Evolutionary conservation across 1,140 invertebrate species (phyloP).

Genomic region (Apis cerana): DNA sequence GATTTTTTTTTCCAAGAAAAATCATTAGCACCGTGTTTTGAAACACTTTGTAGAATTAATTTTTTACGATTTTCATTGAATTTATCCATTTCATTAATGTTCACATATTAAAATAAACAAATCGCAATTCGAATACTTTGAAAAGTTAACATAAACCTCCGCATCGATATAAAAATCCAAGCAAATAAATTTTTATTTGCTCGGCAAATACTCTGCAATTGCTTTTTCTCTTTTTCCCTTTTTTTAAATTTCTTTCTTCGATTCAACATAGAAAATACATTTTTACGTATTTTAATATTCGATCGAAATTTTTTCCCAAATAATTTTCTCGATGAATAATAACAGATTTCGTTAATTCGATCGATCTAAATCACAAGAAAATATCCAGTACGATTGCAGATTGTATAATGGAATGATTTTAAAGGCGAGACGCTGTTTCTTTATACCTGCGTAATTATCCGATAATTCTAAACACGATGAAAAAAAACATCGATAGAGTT

Average conservation of each 20-base stretch:
- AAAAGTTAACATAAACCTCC: neutral
- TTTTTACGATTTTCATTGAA: neutral
- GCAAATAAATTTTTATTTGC: neutral
- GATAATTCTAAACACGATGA: neutral
- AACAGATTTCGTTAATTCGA: neutral
- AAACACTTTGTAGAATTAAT: neutral
- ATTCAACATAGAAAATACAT: too few species aligned
- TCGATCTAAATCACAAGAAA: constrained; percentile 17
- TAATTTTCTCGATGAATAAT: neutral
- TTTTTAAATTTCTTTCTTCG: too few species aligned
- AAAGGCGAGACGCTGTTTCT: constrained; percentile 2
- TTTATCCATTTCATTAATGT: too few species aligned
- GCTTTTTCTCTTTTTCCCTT: neutral
- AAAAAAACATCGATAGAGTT: neutral
- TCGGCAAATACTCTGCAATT: neutral
- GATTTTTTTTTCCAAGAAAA: neutral
- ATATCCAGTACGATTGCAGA: neutral
- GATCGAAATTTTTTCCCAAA: neutral
- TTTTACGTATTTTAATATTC: too few species aligned
- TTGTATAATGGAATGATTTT: constrained; percentile 21
- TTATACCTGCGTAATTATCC: neutral
- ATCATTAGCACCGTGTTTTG: too few species aligned
- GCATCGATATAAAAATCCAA: neutral
- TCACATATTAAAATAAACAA: neutral
- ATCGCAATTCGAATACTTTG: neutral